Percentiles rank a stretch among this genome's conserved stretches.
phyloP scores from a whole-genome alignment of 2,113 vertebrate species.

The Megaceryle maxima region DNA sequence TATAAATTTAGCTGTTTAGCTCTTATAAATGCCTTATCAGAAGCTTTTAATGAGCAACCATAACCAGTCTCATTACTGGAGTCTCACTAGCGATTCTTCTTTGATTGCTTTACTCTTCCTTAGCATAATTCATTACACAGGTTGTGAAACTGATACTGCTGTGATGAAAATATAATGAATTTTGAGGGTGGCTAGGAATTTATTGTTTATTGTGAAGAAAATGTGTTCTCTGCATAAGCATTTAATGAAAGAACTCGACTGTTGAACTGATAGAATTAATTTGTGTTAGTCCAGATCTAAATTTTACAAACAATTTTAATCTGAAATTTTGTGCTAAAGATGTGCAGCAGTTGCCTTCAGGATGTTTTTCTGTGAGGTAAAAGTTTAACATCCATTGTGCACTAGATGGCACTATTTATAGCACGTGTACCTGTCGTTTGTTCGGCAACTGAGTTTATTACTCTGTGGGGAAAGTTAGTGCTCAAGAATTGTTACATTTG shows the following conservation, averaged over 20 bases:
- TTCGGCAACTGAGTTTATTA: background rate
- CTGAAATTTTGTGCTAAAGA: background rate
- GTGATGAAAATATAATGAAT: background rate
- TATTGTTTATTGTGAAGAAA: background rate
- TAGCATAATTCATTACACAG: background rate
- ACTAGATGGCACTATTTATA: slow-evolving; percentile 44
- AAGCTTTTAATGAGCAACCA: background rate
- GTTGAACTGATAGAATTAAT: background rate
- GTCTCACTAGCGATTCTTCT: background rate
- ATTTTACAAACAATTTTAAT: background rate
- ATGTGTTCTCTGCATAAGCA: background rate
- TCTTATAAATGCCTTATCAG: background rate
- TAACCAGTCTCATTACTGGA: background rate
- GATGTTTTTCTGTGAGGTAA: background rate
- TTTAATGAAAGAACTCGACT: background rate
- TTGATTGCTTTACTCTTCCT: background rate
- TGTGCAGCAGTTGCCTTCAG: background rate
- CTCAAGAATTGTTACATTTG: background rate
- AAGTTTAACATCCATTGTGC: background rate
- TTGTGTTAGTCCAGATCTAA: background rate
- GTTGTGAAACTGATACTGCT: background rate
- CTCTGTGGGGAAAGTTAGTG: background rate
- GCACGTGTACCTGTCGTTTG: fast-evolving
- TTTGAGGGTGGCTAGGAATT: background rate
- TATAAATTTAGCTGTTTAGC: background rate